Conservation (phyloP, 23 tunicate species). For the Trididemnum miniatum region DNA sequence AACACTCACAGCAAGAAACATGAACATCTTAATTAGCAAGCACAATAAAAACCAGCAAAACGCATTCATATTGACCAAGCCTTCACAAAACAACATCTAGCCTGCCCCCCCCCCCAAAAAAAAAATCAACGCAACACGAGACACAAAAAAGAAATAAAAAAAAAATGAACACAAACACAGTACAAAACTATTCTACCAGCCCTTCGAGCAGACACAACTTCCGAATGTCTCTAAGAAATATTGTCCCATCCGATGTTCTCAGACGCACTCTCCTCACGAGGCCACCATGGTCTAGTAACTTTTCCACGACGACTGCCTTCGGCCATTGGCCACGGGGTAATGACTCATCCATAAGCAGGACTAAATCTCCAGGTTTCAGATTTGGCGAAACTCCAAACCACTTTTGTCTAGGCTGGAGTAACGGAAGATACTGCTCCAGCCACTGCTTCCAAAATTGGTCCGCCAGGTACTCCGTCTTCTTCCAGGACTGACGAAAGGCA, state of each 20-base stretch:
- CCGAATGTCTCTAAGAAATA: slow-evolving; percentile 8
- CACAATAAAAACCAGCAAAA: too few relatives aligned
- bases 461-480: background rate
- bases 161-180: too few relatives aligned
- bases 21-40: too few relatives aligned
- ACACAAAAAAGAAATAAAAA: too few relatives aligned
- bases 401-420: slow-evolving; percentile 16
- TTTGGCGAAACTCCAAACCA: slow-evolving; percentile 18
- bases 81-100: too few relatives aligned
- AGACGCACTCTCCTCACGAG: slow-evolving; percentile 19
- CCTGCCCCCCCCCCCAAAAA: too few relatives aligned
- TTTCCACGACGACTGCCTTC: slow-evolving; percentile 29
- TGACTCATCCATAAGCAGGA: slow-evolving; percentile 11
- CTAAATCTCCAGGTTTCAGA: slow-evolving; percentile 20
- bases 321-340: too few relatives aligned
- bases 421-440: slow-evolving; percentile 12
- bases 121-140: too few relatives aligned
- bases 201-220: slow-evolving; percentile 25
- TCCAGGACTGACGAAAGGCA: slow-evolving; percentile 1
- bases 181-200: too few relatives aligned
- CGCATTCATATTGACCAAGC: too few relatives aligned
- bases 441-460: slow-evolving; percentile 24
- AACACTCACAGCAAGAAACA: too few relatives aligned
- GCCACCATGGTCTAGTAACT: slow-evolving; percentile 4
- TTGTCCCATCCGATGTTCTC: background rate